Percentiles rank a stretch among this genome's conserved stretches.
phyloP scores from a whole-genome alignment of 2,113 vertebrate species.

The Chaetorhynchus papuensis region DNA sequence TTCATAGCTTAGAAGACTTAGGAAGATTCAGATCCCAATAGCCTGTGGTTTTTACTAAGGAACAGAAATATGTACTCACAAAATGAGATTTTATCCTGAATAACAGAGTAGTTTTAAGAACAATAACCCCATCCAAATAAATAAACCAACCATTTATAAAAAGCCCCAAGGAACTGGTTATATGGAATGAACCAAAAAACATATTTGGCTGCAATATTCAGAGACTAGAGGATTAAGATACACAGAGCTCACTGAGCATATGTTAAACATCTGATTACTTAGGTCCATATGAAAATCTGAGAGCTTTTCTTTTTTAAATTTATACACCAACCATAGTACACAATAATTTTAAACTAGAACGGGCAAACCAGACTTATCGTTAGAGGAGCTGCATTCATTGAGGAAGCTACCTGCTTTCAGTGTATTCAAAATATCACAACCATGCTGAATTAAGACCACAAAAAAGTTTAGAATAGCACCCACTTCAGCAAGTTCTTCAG shows the following conservation, averaged over 20 bases:
- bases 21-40: not conserved
- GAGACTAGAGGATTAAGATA: not conserved
- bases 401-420: not conserved
- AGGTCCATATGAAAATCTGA: not conserved
- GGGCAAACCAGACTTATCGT: not conserved
- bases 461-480: not conserved
- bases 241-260: not conserved
- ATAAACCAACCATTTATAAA: not conserved
- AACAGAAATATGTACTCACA: not conserved
- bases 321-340: not conserved
- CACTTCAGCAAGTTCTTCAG: not conserved
- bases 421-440: not conserved
- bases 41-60: not conserved
- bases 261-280: not conserved
- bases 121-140: not conserved
- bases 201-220: not conserved
- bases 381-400: not conserved
- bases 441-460: not conserved
- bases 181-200: not conserved
- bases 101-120: not conserved
- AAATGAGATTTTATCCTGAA: not conserved
- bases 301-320: not conserved
- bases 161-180: not conserved
- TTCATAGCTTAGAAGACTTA: not conserved
- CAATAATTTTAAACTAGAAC: not conserved